Conservation (phyloP, 2,113 vertebrate genomes). For the Lycocorax pyrrhopterus region DNA sequence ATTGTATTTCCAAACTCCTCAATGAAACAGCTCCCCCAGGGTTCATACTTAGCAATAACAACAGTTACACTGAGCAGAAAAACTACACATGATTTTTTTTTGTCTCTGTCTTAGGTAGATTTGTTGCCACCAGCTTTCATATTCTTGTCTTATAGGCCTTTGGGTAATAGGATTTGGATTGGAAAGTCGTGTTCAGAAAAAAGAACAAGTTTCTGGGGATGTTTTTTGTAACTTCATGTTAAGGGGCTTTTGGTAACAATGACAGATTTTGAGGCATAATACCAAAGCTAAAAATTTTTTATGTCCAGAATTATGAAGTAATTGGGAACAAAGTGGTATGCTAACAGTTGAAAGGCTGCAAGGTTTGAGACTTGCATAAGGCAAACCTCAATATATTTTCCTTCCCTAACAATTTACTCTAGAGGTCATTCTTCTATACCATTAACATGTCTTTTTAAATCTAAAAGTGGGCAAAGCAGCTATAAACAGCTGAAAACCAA, state of each 20-base stretch:
- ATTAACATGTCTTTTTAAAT: neutral
- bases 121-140: neutral
- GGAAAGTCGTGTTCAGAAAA: neutral
- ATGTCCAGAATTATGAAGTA: neutral
- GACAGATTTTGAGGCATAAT: neutral
- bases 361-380: neutral
- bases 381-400: neutral
- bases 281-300: neutral
- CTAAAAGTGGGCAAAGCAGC: neutral
- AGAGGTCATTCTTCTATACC: neutral
- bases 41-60: neutral
- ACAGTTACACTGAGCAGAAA: neutral
- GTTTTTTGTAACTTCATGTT: neutral
- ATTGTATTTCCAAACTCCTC: neutral
- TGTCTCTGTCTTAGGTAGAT: neutral
- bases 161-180: neutral
- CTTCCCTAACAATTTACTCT: neutral
- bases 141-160: neutral
- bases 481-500: neutral
- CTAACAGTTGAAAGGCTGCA: neutral
- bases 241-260: neutral
- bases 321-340: neutral
- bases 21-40: neutral
- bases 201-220: neutral
- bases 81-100: neutral